A percentile compares a stretch with the other conserved stretches of the same genome.
phyloP scores from a whole-genome alignment of 2,888 invertebrate species.

The Zootermopsis nevadensis region DNA sequence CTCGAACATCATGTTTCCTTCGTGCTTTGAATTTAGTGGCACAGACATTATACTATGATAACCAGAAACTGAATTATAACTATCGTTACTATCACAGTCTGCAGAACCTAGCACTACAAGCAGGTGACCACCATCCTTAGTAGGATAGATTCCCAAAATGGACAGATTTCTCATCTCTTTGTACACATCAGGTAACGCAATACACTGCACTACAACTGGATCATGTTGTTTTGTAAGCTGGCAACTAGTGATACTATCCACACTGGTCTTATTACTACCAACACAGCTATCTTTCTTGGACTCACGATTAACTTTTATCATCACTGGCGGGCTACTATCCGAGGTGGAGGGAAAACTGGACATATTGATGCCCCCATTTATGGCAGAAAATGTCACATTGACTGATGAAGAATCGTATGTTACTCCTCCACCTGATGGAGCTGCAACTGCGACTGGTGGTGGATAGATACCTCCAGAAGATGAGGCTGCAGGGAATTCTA shows the following conservation, averaged over 20 bases:
- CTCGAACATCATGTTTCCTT: constrained; percentile 25
- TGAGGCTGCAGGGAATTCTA: constrained; percentile 59
- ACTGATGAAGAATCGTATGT: constrained; percentile 51
- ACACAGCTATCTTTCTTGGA: constrained; percentile 46
- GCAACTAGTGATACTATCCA: constrained; percentile 15
- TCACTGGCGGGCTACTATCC: constrained; percentile 48
- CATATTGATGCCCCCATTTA: constrained; percentile 48
- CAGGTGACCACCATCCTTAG: constrained; percentile 75
- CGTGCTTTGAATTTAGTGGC: constrained; percentile 2
- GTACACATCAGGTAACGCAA: constrained; percentile 67
- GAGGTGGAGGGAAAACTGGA: constrained; percentile 52
- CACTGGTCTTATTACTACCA: constrained; percentile 37
- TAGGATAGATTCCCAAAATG: constrained; percentile 74
- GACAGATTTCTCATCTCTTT: constrained; percentile 66
- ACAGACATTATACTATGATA: neutral
- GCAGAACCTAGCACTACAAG: constrained; percentile 69
- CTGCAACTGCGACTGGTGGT: constrained; percentile 56
- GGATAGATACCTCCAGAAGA: constrained; percentile 56
- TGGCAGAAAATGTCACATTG: constrained; percentile 39
- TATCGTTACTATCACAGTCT: constrained; percentile 57
- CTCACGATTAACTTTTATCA: constrained; percentile 47
- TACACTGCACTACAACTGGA: constrained; percentile 69
- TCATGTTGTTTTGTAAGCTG: constrained; percentile 53
- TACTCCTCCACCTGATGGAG: constrained; percentile 54
- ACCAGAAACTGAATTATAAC: constrained; percentile 36